A percentile compares a stretch with the other conserved stretches of the same genome.
Conservation (phyloP, 2,888 invertebrate genomes). For the Calameuta pallipes region DNA sequence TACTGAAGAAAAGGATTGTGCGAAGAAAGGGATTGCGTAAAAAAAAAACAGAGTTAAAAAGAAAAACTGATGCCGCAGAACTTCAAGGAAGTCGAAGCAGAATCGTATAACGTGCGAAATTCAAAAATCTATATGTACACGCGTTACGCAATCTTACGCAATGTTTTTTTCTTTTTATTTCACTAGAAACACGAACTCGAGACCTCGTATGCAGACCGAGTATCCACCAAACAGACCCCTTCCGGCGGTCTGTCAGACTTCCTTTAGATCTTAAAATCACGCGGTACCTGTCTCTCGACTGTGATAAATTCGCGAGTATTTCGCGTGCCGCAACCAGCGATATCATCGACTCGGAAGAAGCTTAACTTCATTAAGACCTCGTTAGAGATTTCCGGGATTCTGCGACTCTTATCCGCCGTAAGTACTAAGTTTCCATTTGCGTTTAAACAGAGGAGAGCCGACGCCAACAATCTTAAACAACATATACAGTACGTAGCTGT, state of each 20-base stretch:
- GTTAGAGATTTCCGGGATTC: conserved; percentile 7
- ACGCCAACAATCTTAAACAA: not conserved
- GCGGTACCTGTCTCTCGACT: not conserved
- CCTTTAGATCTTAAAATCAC: not conserved
- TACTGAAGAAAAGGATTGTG: not conserved
- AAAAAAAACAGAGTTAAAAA: not conserved
- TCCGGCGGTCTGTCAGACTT: not conserved
- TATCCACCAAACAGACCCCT: not conserved
- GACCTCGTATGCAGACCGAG: not conserved
- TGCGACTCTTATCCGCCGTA: not conserved
- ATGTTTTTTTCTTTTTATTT: not conserved
- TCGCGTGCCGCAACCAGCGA: not conserved
- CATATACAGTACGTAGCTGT: not conserved
- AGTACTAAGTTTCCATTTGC: not conserved
- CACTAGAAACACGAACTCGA: not conserved
- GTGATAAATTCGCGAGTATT: not conserved
- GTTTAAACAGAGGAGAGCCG: not conserved
- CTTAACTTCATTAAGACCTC: conserved; percentile 14
- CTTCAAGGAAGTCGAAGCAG: not conserved
- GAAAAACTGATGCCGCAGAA: not conserved
- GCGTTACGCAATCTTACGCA: not conserved
- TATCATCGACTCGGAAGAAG: not conserved
- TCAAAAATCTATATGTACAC: not conserved
- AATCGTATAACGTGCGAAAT: not conserved
- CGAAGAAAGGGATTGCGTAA: not conserved